phyloP scores from a whole-genome alignment of 2,888 invertebrate species.

The Germaria angustata region DNA sequence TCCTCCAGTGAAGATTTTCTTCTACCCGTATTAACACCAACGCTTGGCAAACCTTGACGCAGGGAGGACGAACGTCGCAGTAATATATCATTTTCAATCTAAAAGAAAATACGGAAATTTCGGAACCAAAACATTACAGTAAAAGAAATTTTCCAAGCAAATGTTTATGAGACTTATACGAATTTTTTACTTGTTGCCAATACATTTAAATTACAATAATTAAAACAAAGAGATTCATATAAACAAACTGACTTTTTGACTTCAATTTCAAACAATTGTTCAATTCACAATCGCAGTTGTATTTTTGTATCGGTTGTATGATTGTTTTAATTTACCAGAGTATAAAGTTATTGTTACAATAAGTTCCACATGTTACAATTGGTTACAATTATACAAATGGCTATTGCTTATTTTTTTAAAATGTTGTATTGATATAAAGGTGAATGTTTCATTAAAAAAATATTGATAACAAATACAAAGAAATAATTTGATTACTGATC shows the following conservation, averaged over 20 bases:
- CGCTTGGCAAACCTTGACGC: slow-evolving; percentile 88
- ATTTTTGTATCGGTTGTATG: not conserved
- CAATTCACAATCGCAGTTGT: slow-evolving; percentile 3
- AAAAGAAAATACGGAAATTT: slow-evolving; percentile 66
- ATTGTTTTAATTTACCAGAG: not conserved
- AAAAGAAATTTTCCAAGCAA: not conserved
- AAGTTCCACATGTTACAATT: too few relatives aligned
- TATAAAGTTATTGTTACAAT: too few relatives aligned
- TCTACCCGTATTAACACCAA: slow-evolving; percentile 81
- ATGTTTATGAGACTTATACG: slow-evolving; percentile 12
- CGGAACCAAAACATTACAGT: slow-evolving; percentile 46
- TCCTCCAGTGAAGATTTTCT: slow-evolving; percentile 92
- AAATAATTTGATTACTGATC: too few relatives aligned
- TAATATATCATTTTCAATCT: slow-evolving; percentile 89
- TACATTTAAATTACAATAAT: slow-evolving; percentile 44
- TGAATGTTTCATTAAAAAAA: too few relatives aligned
- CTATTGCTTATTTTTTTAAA: too few relatives aligned
- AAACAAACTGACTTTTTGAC: slow-evolving; percentile 11
- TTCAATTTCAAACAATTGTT: not conserved
- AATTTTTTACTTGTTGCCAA: slow-evolving; percentile 24
- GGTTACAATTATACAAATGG: too few relatives aligned
- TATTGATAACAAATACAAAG: too few relatives aligned
- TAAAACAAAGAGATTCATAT: not conserved
- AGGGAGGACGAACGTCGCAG: slow-evolving; percentile 91
- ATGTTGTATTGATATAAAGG: too few relatives aligned